A percentile compares a stretch with the other conserved stretches of the same genome.
Conservation (phyloP, 2,113 vertebrate genomes). For the Jacana jacana region DNA sequence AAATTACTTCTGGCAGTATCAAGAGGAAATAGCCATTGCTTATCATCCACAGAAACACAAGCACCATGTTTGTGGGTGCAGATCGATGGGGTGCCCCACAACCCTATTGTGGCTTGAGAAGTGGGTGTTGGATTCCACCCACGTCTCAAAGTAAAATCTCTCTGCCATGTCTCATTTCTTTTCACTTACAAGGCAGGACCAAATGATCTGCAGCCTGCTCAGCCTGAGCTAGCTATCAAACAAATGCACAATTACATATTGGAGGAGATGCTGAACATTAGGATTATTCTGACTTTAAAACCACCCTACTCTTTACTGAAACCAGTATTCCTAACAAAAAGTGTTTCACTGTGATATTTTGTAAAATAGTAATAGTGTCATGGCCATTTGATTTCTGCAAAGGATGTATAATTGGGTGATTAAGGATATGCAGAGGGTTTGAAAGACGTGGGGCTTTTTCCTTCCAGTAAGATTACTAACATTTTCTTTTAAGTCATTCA, state of each 20-base stretch:
- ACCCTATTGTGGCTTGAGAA: neutral
- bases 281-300: neutral
- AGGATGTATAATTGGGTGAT: neutral
- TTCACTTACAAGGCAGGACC: neutral
- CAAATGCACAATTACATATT: neutral
- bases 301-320: neutral
- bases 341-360: neutral
- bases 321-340: neutral
- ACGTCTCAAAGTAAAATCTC: neutral
- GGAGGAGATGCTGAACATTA: neutral
- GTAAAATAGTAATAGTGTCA: neutral
- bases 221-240: neutral
- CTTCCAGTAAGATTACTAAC: neutral
- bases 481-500: neutral
- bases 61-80: neutral
- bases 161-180: neutral
- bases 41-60: neutral
- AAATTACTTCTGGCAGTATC: neutral
- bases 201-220: neutral
- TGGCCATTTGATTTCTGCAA: neutral
- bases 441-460: neutral
- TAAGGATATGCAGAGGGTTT: neutral
- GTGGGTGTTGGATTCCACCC: neutral
- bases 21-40: neutral
- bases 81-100: accelerated